Base-by-base conservation (phyloP, 2,888 invertebrate genomes). In the Cheilosia urbana region DNA sequence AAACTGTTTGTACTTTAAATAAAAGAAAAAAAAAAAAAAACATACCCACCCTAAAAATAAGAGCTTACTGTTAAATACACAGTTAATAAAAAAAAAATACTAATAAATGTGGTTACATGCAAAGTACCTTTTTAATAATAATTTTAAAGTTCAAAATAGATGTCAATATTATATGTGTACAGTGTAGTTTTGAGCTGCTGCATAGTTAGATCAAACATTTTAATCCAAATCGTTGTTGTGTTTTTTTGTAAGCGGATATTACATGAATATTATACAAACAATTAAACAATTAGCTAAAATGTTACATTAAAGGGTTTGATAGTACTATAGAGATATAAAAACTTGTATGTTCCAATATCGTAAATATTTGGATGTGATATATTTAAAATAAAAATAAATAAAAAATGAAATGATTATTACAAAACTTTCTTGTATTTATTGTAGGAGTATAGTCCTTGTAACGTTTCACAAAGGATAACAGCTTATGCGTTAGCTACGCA, bases 291-390 rank as follows among this genome's bases (percentile, higher is more conserved):
- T 55, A 71, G 42, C 60, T 71, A 17, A 79, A 51, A 37, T 60
- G 75, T 75, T 84, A 47, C 63, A 73, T 73, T 65, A 30, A 77
- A 65, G 17, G 63, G 55, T 68, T 83, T 51, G 21, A 63, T 45
- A 62, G 53, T 45, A 68, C 68, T 68, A 34, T 17, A 21, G 15
- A 47, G 30, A 47, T 27, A 55, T 27, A 66, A 49, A 49, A 65
- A 58, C 30, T 55, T 71, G 30, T 53, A 75, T 84, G 80, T 84
- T 84, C 79, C 69, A 78, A 69, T 69, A 78, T 78, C 79, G 69
- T 84, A 79, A 84, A 79, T 80, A 75, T 84, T 80, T 71, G 75
- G 75, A 84, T 84, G 84, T 84, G 84, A 84, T 84, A 84, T 84
- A 79, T 79, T 40, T 71, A 69, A 47, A 17, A 19, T 17, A 17